Evolutionary conservation across 2,113 vertebrate genomes (phyloP).

Genomic region (Etheostoma spectabile): DNA sequence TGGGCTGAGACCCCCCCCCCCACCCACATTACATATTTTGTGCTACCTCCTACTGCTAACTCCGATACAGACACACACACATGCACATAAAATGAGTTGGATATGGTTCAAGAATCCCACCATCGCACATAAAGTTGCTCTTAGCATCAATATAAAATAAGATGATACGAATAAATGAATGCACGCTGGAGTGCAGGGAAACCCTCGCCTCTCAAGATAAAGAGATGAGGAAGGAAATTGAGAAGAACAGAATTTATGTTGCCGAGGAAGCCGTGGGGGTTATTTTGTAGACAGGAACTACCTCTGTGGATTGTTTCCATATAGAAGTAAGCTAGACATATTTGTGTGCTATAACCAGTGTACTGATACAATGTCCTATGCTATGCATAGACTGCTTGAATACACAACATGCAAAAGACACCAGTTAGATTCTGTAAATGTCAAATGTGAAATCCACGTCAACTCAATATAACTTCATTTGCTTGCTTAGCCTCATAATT

Average conservation of each 20-base stretch:
- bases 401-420: not conserved
- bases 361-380: not conserved
- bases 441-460: not conserved
- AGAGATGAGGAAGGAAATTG: conserved; percentile 49
- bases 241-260: conserved; percentile 55
- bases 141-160: conserved; percentile 63
- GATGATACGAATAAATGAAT: conserved; percentile 62
- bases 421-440: not conserved
- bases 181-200: conserved; percentile 26
- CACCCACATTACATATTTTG: conserved; percentile 1
- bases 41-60: not conserved
- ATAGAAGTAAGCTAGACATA: not conserved
- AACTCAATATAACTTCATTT: not conserved
- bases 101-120: conserved; percentile 75
- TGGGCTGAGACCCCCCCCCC: conserved; percentile 36
- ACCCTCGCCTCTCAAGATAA: conserved; percentile 39
- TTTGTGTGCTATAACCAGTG: not conserved
- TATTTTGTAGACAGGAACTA: conserved; percentile 29
- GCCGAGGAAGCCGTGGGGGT: conserved; percentile 34
- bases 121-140: conserved; percentile 65
- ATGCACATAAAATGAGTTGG: conserved; percentile 70
- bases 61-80: conserved; percentile 18
- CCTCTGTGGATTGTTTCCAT: conserved; percentile 33
- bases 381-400: not conserved
- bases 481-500: not conserved